Base-by-base conservation (phyloP, 1,140 invertebrate genomes). In the Fopius arisanus region DNA sequence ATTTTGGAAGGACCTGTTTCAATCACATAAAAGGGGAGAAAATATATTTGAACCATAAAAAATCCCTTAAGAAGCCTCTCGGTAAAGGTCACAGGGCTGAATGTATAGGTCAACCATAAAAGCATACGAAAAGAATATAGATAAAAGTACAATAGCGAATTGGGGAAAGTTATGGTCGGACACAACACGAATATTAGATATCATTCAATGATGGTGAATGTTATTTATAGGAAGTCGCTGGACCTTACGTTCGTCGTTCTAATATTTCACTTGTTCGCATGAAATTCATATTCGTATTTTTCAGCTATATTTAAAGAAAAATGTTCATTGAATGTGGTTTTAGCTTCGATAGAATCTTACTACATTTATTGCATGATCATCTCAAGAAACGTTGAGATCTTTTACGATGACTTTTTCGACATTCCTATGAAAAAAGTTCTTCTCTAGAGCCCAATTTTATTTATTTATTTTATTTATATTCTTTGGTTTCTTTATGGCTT, bases 221-320 rank as follows among this genome's bases (percentile, higher is more conserved):
- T 85, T 85, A 84, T 86, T 83, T 85, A 84, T 84, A 79, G 71
- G 73, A 23, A 65, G 41, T 70, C 31, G 66, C 41, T 71, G 75
- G 78, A 78, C 67, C 75, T 75, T 54, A 66, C 66, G 68, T 41
- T 29, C 59, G 2, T 9, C 68, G 59, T 59, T 81, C 77, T 78
- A 84, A 87, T 86, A 86, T 84, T 86, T 86, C 80, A 85, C 77
- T 75, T 85, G 78, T 83, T 86, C 75, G 81, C 71, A 9, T 78
- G 72, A 81, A 82, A 82, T 82, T 82, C 10, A 2, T 43, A 5
- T 16, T 43, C 14, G 3, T 3, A 12, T 43, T 43, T 43, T 4
- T 31, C 29, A 31, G 7, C 29, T 3, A n/a, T 43, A 43, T 23
- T 9, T 54, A 23, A 4, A 23, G 19, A 16, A 54, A 54, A 54